A percentile compares a stretch with the other conserved stretches of the same genome.
These are phyloP conservation scores for Cremastinae sp. DNA, from an alignment of 2,888 invertebrate genomes.

Conservation along the genomic window DNA sequence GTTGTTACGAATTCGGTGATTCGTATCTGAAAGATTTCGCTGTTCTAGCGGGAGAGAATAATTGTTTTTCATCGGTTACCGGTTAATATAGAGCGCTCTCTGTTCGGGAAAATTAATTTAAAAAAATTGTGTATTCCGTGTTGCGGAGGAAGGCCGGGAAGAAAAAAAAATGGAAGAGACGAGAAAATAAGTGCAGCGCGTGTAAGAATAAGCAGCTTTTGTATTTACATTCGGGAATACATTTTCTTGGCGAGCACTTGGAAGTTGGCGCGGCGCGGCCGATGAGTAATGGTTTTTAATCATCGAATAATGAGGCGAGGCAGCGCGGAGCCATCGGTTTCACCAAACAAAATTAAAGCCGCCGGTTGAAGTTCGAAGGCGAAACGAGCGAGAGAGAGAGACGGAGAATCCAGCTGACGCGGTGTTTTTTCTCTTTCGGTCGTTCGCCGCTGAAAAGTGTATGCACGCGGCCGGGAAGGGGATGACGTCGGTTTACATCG, in stretches of 20 bases:
- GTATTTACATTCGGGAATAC: slow-evolving; percentile 11
- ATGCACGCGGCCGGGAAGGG: slow-evolving; percentile 44
- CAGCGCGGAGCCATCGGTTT: slow-evolving; percentile 57
- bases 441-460: slow-evolving; percentile 49
- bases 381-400: slow-evolving; percentile 9
- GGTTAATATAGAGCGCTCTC: neutral
- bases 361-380: slow-evolving; percentile 35
- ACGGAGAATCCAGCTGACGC: slow-evolving; percentile 61
- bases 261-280: slow-evolving; percentile 45
- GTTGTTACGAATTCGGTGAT: neutral
- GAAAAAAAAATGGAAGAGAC: too few relatives aligned
- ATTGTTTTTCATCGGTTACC: slow-evolving; percentile 35
- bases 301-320: slow-evolving; percentile 65
- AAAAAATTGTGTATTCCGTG: too few relatives aligned
- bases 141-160: too few relatives aligned
- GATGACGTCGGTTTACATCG: slow-evolving; percentile 48
- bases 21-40: neutral
- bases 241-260: slow-evolving; percentile 25
- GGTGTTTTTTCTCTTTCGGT: slow-evolving; percentile 39
- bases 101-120: neutral
- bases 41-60: neutral
- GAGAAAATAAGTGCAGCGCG: neutral
- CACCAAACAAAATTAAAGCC: slow-evolving; percentile 65
- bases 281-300: slow-evolving; percentile 67
- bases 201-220: neutral